Evolutionary conservation across 2,113 vertebrate species (phyloP), one percentile per base, ranked within the genome.

Genomic region (Rafetus swinhoei): DNA sequence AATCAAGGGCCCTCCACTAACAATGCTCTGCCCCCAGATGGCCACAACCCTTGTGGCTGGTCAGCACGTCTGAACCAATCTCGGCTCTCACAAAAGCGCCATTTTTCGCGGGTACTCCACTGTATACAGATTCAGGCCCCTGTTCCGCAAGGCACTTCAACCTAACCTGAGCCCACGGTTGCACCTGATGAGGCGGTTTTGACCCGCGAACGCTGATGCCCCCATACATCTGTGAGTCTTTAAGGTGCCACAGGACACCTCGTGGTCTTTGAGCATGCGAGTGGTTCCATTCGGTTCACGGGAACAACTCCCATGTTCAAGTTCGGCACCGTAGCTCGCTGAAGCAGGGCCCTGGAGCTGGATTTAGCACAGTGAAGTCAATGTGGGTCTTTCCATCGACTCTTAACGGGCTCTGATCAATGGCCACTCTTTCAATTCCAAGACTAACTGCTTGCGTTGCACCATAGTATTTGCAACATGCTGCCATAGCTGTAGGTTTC

Each of bases 1-100:
- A 53, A 13, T 6, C 4, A 2, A 55, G 83, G 60, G 4, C 39
- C 59, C 53, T 56, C 55, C 79, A 8, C 3, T 32, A 54, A 90
- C 57, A 19, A 21, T 6, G 3, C 8, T 0, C 0, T 59, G 88
- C 39, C 53, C 85, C 82, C n/a, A 25, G 18, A 50, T 3, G 92
- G 53, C 7, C 54, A 91, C 0, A 1, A 90, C n/a, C 11, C 72
- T 18, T 72, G 80, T 72, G 53, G 11, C 19, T 13, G 24, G n/a
- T 0, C 35, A 0, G 19, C 3, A 76, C 8, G 29, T 45, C 24
- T 84, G 72, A 55, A 82, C 45, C 22, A 29, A 81, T 22, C 79
- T 21, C 53, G 7, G 32, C 16, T 1, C 7, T 54, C 12, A 15
- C 54, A 59, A 95, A 77, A 93, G 4, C 29, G 88, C 3, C 3